phyloP scores from a whole-genome alignment of 1,140 invertebrate species.

The Samia ricini region DNA sequence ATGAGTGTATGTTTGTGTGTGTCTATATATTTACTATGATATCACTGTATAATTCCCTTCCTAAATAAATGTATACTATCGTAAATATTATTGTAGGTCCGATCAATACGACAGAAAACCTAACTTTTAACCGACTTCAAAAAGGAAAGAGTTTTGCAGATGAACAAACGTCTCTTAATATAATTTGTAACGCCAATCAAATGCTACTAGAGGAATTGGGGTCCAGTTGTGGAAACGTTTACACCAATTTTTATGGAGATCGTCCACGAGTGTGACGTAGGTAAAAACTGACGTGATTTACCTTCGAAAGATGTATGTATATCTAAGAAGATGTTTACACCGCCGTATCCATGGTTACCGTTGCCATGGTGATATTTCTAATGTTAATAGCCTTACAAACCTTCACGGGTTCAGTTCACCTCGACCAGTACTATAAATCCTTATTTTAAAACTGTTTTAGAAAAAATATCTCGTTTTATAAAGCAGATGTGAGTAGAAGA shows the following conservation, averaged over 20 bases:
- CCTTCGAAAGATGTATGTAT: conserved; percentile 35
- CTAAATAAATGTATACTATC: too few relatives aligned
- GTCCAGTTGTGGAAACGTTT: conserved; percentile 26
- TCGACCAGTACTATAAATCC: conserved; percentile 26
- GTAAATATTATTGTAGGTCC: too few relatives aligned
- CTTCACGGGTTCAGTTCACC: conserved; percentile 9
- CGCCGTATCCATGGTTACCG: conserved; percentile 24
- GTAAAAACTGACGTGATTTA: conserved; percentile 27
- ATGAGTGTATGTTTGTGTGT: too few relatives aligned
- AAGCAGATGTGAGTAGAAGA: conserved; percentile 3
- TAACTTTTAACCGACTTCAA: too few relatives aligned
- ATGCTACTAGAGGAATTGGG: conserved; percentile 16
- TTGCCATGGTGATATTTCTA: conserved; percentile 45
- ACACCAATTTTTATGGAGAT: conserved; percentile 17
- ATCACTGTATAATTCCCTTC: too few relatives aligned
- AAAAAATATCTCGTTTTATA: conserved; percentile 18
- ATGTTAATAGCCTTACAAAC: conserved; percentile 25
- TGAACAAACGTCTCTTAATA: neutral
- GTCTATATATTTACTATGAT: too few relatives aligned
- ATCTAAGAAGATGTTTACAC: conserved; percentile 25
- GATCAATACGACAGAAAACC: too few relatives aligned
- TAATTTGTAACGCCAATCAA: neutral
- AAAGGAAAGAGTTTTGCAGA: too few relatives aligned
- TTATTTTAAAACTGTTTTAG: conserved; percentile 27
- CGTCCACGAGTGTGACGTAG: conserved; percentile 23